Base-by-base conservation (phyloP, 2,113 vertebrate genomes). In the Motacilla tschutschensis region DNA sequence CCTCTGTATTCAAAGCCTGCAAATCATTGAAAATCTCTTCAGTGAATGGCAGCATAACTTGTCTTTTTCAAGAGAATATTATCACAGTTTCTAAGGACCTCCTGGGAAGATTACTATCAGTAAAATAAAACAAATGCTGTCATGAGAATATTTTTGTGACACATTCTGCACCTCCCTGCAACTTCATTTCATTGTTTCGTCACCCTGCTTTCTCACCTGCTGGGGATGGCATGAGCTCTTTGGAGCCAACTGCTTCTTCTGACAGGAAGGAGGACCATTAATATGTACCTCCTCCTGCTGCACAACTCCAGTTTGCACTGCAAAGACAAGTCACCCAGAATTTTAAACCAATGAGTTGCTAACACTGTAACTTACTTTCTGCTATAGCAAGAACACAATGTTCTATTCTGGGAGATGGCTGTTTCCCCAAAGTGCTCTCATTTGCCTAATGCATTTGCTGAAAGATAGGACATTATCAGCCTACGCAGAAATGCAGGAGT, bases 371-470 rank as follows among this genome's bases (percentile, higher is more conserved):
- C 35, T 83, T 53, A 46, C 41, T 84, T 64, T 53, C 64, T 72
- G 20, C 38, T n/a, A 19, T 9, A 24, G 84, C 65, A 87, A 83
- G 70, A 92, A 44, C 25, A 54, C 31, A 29, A 5, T 10, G 35
- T 75, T 71, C 90, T 95, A 64, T 95, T 95, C 93, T 79, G 63
- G 75, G 89, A 94, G 84, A 87, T 12, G 17, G 74, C 40, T 91
- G 41, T 74, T 89, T 79, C 72, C 74, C 35, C 73, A 63, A 75
- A 57, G 65, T 67, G 73, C 62, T 87, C 70, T 74, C 26, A 4
- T 91, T 84, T 82, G 75, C 47, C 74, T 94, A 91, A 93, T 93
- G 82, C 85, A 86, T 78, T 85, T 93, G 69, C 79, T 87, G 88
- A 93, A 70, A 41, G 76, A 82, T 14, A 43, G 86, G 65, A 83